Evolutionary conservation across 2,113 vertebrate genomes (phyloP).

Genomic region (Myocastor coypus): DNA sequence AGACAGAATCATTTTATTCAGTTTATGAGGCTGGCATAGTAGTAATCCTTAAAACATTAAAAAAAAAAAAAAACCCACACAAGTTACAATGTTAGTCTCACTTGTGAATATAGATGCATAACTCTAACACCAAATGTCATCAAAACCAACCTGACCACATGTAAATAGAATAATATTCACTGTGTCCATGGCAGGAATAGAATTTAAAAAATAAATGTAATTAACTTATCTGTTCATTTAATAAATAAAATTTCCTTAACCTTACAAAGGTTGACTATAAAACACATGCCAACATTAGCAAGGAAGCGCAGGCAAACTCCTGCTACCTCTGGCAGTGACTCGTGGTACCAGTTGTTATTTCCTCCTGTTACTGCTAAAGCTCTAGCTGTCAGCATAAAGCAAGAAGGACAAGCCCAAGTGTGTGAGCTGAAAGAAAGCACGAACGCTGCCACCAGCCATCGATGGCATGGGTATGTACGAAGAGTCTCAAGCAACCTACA

Average conservation of each 20-base stretch:
- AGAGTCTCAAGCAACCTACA: neutral
- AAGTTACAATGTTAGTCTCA: neutral
- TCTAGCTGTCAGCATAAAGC: neutral
- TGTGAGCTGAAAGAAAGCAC: neutral
- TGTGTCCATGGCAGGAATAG: neutral
- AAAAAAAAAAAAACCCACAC: too few species aligned
- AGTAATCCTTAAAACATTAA: neutral
- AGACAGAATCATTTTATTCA: neutral
- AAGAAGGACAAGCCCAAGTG: neutral
- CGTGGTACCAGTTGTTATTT: neutral
- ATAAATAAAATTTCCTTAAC: neutral
- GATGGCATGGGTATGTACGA: neutral
- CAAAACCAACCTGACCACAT: too few species aligned
- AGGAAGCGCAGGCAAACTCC: neutral
- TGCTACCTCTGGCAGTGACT: too few species aligned
- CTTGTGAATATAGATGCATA: neutral
- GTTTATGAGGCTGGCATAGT: neutral
- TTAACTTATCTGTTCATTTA: neutral
- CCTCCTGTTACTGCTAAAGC: neutral
- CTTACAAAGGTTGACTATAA: neutral
- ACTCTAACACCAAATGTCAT: neutral
- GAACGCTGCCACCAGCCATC: neutral
- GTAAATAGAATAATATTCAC: neutral
- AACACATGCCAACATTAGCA: neutral
- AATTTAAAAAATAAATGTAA: neutral